A percentile compares a stretch with the other conserved stretches of the same genome.
Evolutionary conservation across 2,888 invertebrate genomes (phyloP).

Genomic region (Lithosia quadra): DNA sequence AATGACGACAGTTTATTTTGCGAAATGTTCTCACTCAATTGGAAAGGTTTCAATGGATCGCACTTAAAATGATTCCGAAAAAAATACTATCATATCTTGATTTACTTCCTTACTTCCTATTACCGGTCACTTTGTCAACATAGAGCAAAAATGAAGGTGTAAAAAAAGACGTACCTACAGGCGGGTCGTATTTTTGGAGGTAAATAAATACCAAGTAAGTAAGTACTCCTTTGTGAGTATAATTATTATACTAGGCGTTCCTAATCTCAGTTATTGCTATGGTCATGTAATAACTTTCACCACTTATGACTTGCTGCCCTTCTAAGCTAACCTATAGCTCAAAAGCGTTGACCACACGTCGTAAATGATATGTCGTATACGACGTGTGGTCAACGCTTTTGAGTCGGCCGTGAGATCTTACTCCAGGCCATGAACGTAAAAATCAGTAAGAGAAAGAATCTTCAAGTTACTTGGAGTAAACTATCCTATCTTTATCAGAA

Average conservation of each 20-base stretch:
- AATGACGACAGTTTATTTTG: neutral
- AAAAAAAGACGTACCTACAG: neutral
- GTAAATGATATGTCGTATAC: no score
- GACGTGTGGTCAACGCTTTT: neutral
- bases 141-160: neutral
- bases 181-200: neutral
- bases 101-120: conserved; percentile 1
- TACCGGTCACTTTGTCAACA: conserved; percentile 1
- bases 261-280: no score
- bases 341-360: no score
- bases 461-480: neutral
- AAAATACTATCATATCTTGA: conserved; percentile 3
- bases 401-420: neutral
- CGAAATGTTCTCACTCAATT: neutral
- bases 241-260: neutral
- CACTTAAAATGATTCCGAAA: neutral
- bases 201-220: neutral
- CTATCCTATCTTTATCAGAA: no score
- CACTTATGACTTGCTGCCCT: no score
- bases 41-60: conserved; percentile 6
- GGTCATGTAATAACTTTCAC: no score
- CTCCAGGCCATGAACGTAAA: neutral
- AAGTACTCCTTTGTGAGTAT: neutral
- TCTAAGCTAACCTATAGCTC: no score
- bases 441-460: neutral